Conservation (phyloP, 2,113 vertebrate genomes). For the Gobio gobio region DNA sequence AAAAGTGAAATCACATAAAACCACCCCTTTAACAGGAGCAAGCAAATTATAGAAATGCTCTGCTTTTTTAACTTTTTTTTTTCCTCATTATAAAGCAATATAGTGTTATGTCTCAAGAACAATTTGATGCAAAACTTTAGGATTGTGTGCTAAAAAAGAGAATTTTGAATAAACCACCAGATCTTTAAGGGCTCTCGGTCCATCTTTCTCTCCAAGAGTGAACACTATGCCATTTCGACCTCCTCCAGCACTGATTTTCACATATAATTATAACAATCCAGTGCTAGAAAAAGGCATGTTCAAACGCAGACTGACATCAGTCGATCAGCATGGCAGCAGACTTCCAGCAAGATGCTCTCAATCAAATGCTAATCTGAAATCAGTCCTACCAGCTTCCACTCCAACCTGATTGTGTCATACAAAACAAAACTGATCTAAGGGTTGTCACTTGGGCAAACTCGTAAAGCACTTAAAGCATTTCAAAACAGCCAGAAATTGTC, state of each 20-base stretch:
- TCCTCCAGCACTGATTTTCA: constrained; percentile 31
- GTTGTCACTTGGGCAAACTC: constrained; percentile 4
- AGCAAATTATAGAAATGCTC: not conserved
- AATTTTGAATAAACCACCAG: constrained; percentile 44
- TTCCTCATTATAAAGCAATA: not conserved
- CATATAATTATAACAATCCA: constrained; percentile 38
- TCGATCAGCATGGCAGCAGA: not conserved
- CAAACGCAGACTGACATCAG: not conserved
- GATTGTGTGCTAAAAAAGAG: constrained; percentile 26
- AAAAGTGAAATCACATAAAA: too few species aligned
- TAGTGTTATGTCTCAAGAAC: not conserved
- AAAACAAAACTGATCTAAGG: constrained; percentile 4
- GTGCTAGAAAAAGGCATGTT: constrained; percentile 8
- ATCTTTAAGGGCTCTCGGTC: constrained; percentile 36
- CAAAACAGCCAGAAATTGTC: not conserved
- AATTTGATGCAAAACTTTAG: constrained; percentile 21
- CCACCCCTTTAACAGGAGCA: not conserved
- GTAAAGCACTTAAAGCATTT: constrained; percentile 18
- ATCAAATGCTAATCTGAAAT: constrained; percentile 21
- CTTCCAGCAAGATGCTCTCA: constrained; percentile 16
- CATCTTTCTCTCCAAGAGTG: constrained; percentile 10
- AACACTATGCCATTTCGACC: constrained; percentile 14
- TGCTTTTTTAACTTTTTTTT: not conserved
- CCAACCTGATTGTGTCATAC: not conserved
- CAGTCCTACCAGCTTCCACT: not conserved